These are phyloP conservation scores for Luscinia megarhynchos DNA, from an alignment of 2,797 vertebrate species.

Conservation along the genomic window DNA sequence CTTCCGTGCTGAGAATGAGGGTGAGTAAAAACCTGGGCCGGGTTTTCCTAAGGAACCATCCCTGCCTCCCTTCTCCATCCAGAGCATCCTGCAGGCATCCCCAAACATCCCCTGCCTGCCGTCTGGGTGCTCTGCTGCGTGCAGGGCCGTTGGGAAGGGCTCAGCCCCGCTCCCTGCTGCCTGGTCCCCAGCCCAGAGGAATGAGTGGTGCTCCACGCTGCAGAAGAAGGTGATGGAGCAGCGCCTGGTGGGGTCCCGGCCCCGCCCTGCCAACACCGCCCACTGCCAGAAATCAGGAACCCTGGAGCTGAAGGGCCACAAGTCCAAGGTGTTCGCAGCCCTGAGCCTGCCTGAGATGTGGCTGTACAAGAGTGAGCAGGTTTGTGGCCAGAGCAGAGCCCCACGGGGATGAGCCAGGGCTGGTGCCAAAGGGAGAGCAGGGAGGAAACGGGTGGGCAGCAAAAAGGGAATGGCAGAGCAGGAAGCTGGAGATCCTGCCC, in stretches of 20 bases:
- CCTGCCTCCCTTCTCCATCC: background rate
- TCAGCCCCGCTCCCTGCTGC: background rate
- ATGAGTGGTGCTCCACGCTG: conserved; percentile 87
- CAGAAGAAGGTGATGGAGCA: conserved; percentile 90
- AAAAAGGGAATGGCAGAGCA: background rate
- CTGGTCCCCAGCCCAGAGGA: conserved; percentile 82
- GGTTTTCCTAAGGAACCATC: background rate
- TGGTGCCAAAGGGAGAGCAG: background rate
- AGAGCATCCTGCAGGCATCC: background rate
- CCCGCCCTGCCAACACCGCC: conserved; percentile 75
- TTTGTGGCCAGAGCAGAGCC: conserved; percentile 46
- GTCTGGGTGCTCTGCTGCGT: background rate
- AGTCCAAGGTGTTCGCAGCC: conserved; percentile 89
- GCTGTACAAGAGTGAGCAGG: conserved; percentile 95
- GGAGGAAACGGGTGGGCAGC: background rate
- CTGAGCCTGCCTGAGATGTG: conserved; percentile 91
- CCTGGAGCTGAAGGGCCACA: conserved; percentile 92
- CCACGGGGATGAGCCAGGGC: background rate
- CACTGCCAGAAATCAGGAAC: conserved; percentile 88
- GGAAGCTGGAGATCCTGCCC: background rate
- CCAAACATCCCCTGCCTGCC: background rate
- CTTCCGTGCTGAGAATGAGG: conserved; percentile 92
- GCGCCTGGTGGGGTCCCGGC: conserved; percentile 80
- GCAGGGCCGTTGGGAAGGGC: background rate
- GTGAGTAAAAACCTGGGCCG: conserved; percentile 69